These are phyloP conservation scores for Neocloeon triangulifer DNA, from an alignment of 1,140 invertebrate genomes.

Conservation along the genomic window DNA sequence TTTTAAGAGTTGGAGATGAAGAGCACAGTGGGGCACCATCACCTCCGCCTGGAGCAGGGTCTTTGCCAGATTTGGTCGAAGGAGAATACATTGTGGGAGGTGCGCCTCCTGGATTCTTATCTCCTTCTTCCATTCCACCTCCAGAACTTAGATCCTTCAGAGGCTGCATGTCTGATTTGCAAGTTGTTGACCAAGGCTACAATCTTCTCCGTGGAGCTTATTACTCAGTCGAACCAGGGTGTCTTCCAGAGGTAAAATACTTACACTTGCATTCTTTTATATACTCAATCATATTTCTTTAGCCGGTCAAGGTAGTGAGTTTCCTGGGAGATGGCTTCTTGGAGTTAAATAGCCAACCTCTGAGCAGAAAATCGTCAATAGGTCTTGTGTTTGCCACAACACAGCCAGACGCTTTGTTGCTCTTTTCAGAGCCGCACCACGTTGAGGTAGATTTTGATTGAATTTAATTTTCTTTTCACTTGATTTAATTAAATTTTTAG, in stretches of 20 bases:
- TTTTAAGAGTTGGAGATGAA: constrained; percentile 44
- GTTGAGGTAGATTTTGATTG: constrained; percentile 16
- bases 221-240: constrained; percentile 54
- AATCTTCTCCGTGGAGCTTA: constrained; percentile 37
- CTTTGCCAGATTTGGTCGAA: constrained; percentile 35
- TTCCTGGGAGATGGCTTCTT: constrained; percentile 60
- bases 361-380: constrained; percentile 33
- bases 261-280: constrained; percentile 3
- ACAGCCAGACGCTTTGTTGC: constrained; percentile 39
- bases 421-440: constrained; percentile 40
- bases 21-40: constrained; percentile 36
- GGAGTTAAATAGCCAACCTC: constrained; percentile 38
- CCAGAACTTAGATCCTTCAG: constrained; percentile 33
- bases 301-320: constrained; percentile 36
- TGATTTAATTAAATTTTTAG: constrained; percentile 1
- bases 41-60: constrained; percentile 22
- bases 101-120: constrained; percentile 39
- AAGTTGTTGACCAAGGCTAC: constrained; percentile 30
- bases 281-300: constrained; percentile 10
- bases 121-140: constrained; percentile 11
- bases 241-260: constrained; percentile 37
- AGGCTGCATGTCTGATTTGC: constrained; percentile 60
- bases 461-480: no score
- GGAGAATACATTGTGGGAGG: constrained; percentile 57
- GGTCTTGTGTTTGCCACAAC: constrained; percentile 58